phyloP scores from a whole-genome alignment of 1,140 invertebrate species.

The Lethocerus indicus region DNA sequence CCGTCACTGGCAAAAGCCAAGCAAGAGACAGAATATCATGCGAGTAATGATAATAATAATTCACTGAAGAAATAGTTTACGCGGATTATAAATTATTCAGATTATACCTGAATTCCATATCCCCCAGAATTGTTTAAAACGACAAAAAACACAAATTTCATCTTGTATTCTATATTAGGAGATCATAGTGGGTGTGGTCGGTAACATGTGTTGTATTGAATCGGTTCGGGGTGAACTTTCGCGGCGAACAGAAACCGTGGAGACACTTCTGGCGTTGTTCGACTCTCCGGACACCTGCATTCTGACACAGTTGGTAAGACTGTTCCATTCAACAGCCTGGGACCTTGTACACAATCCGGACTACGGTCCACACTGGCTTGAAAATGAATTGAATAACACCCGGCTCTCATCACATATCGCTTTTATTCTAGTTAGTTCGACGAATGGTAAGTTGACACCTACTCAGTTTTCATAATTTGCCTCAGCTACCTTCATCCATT shows the following conservation, averaged over 20 bases:
- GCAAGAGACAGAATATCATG: no score
- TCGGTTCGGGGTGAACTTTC: conserved; percentile 27
- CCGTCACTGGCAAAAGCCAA: no score
- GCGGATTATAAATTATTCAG: no score
- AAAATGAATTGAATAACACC: conserved; percentile 26
- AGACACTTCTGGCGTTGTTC: conserved; percentile 29
- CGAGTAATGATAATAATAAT: no score
- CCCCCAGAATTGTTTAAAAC: no score
- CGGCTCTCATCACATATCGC: conserved; percentile 33
- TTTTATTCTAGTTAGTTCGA: conserved; percentile 48
- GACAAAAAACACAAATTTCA: no score
- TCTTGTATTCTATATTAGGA: conserved; percentile 30
- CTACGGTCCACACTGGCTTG: conserved; percentile 26
- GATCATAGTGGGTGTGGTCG: conserved; percentile 52
- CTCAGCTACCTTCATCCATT: no score
- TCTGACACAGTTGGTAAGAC: conserved; percentile 44
- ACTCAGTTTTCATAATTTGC: no score
- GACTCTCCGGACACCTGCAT: conserved; percentile 3
- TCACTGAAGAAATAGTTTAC: no score
- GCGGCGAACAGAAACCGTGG: conserved; percentile 28
- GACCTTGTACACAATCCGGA: conserved; percentile 26
- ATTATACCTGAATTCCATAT: no score
- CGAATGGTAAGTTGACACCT: conserved; percentile 39
- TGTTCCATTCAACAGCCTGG: conserved; percentile 35
- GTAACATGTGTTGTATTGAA: conserved; percentile 45